These are phyloP conservation scores for Petrocephalus microphthalmus DNA, from an alignment of 2,113 vertebrate species.

Conservation along the genomic window DNA sequence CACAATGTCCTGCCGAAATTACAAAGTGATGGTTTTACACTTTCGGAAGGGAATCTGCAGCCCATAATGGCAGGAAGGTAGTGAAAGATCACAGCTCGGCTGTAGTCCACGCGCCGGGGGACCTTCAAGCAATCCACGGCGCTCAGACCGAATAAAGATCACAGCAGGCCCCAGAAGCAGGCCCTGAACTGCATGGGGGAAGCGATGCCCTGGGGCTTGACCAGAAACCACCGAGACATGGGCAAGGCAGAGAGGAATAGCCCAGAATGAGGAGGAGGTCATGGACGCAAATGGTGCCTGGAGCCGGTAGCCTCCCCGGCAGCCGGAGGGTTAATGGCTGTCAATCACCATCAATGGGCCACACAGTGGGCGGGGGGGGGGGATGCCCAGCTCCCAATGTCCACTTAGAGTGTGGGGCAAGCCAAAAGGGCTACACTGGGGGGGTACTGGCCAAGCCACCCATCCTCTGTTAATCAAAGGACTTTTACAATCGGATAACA, in stretches of 20 bases:
- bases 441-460: conserved; percentile 38
- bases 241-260: not conserved
- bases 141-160: not conserved
- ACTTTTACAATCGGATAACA: conserved; percentile 62
- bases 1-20: not conserved
- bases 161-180: not conserved
- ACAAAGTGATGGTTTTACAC: not conserved
- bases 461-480: conserved; percentile 55
- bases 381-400: conserved; percentile 38
- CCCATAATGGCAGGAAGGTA: not conserved
- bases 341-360: conserved; percentile 40
- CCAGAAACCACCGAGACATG: not conserved
- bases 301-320: not conserved
- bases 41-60: not conserved
- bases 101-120: not conserved
- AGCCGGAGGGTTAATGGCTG: conserved; percentile 42
- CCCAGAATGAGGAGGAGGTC: not conserved
- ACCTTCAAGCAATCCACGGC: not conserved
- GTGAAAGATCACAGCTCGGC: not conserved
- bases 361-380: conserved; percentile 31
- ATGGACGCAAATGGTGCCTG: conserved; percentile 14
- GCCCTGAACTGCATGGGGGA: not conserved
- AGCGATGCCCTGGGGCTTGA: not conserved
- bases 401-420: conserved; percentile 19
- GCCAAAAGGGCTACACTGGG: conserved; percentile 39